Conservation (phyloP, 2,888 invertebrate genomes). For the Drosophila anceps region DNA sequence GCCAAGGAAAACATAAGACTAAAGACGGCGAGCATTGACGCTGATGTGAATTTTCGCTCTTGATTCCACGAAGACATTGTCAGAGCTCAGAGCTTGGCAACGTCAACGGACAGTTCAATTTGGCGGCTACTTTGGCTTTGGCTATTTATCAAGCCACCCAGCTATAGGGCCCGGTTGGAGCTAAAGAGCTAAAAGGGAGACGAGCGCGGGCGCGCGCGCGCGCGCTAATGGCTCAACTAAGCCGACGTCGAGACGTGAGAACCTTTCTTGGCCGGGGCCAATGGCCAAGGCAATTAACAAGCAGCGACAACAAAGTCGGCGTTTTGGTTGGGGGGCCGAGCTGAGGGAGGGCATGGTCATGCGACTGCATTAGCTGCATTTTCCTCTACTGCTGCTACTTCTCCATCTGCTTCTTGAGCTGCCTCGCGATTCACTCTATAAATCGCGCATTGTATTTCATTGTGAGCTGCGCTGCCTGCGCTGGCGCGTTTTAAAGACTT, state of each 20-base stretch:
- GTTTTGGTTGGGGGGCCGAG: neutral
- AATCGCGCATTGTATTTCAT: conserved; percentile 68
- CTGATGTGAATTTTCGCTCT: neutral
- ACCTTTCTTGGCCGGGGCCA: conserved; percentile 61
- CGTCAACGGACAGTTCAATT: conserved; percentile 1
- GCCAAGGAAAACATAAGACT: neutral
- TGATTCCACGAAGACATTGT: conserved; percentile 45
- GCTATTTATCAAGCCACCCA: conserved; percentile 44
- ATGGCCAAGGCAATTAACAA: conserved; percentile 58
- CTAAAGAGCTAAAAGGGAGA: conserved; percentile 29
- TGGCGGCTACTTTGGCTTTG: conserved; percentile 16
- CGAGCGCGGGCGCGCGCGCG: neutral
- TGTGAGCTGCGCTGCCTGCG: conserved; percentile 35
- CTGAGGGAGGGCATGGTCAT: neutral
- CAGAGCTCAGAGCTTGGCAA: conserved; percentile 1
- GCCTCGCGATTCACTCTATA: conserved; percentile 48
- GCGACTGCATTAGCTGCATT: conserved; percentile 12
- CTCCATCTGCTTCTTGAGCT: neutral
- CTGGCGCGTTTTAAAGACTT: conserved; percentile 47
- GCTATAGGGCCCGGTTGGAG: conserved; percentile 3
- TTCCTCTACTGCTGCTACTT: neutral
- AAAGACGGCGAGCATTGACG: neutral
- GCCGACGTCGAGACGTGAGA: conserved; percentile 60
- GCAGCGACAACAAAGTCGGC: conserved; percentile 45
- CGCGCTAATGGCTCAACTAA: conserved; percentile 7